phyloP scores from a whole-genome alignment of 2,113 vertebrate species.

The Setophaga petechia region DNA sequence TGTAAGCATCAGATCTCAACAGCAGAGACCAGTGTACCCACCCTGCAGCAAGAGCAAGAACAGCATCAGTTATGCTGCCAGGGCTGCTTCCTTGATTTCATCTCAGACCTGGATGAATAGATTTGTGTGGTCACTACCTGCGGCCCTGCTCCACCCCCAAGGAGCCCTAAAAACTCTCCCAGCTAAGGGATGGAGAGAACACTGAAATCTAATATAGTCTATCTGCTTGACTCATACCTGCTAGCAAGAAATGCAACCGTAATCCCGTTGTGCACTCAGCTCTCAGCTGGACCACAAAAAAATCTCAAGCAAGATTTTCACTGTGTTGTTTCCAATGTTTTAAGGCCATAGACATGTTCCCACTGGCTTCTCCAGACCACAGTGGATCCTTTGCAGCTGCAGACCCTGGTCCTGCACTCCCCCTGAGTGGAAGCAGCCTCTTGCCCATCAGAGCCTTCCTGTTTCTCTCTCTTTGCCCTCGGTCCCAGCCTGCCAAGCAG shows the following conservation, averaged over 20 bases:
- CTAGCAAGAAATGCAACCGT: accelerated
- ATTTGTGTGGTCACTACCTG: background rate
- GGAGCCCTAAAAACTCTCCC: background rate
- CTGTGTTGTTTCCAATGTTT: background rate
- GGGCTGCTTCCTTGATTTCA: background rate
- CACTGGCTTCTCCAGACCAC: background rate
- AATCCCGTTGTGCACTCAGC: background rate
- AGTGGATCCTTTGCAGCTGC: background rate
- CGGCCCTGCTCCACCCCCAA: background rate
- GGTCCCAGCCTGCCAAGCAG: background rate
- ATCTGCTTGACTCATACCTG: background rate
- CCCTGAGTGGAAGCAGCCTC: background rate
- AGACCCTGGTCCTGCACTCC: background rate
- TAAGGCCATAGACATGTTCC: background rate
- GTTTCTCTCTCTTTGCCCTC: background rate
- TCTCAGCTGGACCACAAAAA: accelerated
- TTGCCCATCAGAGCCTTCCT: background rate
- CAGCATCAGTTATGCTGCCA: background rate
- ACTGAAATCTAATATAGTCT: background rate
- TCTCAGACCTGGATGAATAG: background rate
- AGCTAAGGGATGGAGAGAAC: background rate
- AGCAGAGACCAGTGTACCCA: background rate
- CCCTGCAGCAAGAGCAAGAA: background rate
- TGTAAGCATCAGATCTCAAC: background rate
- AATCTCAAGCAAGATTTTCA: background rate